Conservation (phyloP, 2,888 invertebrate genomes). For the Epirrhoe tristata region DNA sequence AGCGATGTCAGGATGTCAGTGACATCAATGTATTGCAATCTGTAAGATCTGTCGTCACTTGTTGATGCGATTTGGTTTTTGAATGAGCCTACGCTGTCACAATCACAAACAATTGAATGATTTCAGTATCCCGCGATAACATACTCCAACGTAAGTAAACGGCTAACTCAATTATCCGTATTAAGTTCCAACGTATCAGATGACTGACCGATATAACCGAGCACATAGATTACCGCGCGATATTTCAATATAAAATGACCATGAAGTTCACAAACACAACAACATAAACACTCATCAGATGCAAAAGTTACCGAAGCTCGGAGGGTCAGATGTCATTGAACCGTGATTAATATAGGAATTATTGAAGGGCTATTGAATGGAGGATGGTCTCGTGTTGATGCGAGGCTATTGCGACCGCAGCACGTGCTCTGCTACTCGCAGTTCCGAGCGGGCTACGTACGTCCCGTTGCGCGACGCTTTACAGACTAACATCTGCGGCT, state of each 20-base stretch:
- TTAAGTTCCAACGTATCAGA: constrained; percentile 40
- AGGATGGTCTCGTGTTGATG: constrained; percentile 47
- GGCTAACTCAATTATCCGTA: constrained; percentile 53
- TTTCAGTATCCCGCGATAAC: constrained; percentile 15
- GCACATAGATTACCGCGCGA: constrained; percentile 30
- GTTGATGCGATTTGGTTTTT: constrained; percentile 8
- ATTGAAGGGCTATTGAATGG: constrained; percentile 40
- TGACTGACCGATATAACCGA: constrained; percentile 36
- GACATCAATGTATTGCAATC: constrained; percentile 6
- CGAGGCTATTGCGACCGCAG: constrained; percentile 48
- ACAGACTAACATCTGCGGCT: constrained; percentile 68
- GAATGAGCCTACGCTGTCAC: background rate
- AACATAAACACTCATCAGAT: constrained; percentile 44
- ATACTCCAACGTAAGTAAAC: constrained; percentile 13
- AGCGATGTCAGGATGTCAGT: constrained; percentile 25
- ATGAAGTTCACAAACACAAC: constrained; percentile 36
- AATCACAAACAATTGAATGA: background rate
- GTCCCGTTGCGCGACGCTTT: constrained; percentile 72
- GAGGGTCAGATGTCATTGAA: constrained; percentile 54
- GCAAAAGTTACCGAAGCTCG: constrained; percentile 39
- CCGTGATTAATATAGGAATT: constrained; percentile 50
- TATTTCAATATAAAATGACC: constrained; percentile 23
- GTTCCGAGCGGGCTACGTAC: constrained; percentile 64
- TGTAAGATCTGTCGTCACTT: background rate
- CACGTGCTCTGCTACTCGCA: constrained; percentile 47